Evolutionary conservation across 2,888 invertebrate species (phyloP), one percentile per base, ranked within the genome.

Genomic region (Aleiodes leptofemur): DNA sequence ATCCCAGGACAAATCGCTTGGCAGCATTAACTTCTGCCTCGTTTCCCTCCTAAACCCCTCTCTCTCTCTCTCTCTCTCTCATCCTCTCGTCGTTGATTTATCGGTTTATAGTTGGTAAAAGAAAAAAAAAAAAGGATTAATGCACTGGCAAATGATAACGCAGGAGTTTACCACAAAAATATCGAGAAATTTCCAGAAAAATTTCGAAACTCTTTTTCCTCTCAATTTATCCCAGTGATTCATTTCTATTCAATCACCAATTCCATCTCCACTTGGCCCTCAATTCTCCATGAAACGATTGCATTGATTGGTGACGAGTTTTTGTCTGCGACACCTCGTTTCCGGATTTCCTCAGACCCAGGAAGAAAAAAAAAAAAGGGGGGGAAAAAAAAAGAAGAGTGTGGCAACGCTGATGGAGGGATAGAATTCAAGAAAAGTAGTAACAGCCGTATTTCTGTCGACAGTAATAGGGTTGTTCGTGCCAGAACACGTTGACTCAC

Each of bases 1-100:
- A 88, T 86, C 87, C 87, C 81, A 75, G 80, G 82, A 85, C 85
- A 85, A 85, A 87, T 87, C 83, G 82, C 79, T 78, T 76, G 77
- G 73, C 75, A 69, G 82, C 81, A 83, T 84, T 84, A 82, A 85
- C 83, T 83, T 86, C 79, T 73, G 78, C 79, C 80, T 80, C 80
- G 82, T 83, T 82, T 82, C 82, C 79, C 59, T 23, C 69, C 61
- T 9, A 14, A 8, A 43, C 43, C 61, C 61, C 50, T 72, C 29
- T 69, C 53, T 50, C 48, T 56, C 23, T 50, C 48, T 59, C 23
- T 38, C 61, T 61, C 69, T 55, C 7, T 3, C 14, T n/a, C 34
- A 64, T 51, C n/a, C 43, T 43, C 43, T 43, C 11, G 1, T 43
- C 2, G 43, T 43, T 43, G 43, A 43, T 43, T 43, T 43, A 43